Evolutionary conservation across 2,797 vertebrate genomes (phyloP).

Genomic region (Cuculus canorus): DNA sequence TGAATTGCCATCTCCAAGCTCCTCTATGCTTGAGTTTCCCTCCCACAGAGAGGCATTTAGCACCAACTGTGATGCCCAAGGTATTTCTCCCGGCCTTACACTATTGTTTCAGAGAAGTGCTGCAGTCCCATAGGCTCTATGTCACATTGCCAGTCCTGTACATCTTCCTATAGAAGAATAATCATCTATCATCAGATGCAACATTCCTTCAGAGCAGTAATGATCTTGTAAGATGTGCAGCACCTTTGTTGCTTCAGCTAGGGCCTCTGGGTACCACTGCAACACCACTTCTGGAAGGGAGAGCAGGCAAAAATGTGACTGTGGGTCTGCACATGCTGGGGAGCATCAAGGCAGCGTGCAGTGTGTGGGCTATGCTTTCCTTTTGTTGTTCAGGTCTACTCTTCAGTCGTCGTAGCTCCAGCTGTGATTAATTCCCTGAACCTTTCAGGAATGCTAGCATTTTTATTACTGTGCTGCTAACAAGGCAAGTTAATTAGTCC

Average conservation of each 20-base stretch:
- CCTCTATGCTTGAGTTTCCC: not conserved
- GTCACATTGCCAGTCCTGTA: not conserved
- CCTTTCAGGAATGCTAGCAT: not conserved
- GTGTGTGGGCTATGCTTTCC: not conserved
- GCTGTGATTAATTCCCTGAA: not conserved
- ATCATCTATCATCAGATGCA: not conserved
- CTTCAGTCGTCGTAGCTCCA: not conserved
- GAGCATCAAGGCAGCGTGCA: not conserved
- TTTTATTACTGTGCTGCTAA: not conserved
- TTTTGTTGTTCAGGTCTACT: not conserved
- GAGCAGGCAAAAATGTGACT: not conserved
- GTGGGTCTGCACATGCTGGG: too few relatives aligned
- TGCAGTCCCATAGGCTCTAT: not conserved
- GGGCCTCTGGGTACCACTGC: not conserved
- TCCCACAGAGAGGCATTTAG: not conserved
- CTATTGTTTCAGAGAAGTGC: not conserved
- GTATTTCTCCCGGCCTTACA: not conserved
- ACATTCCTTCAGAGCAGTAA: not conserved
- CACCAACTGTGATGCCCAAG: not conserved
- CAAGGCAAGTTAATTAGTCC: not conserved
- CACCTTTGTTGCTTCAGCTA: not conserved
- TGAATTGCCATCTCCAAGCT: not conserved
- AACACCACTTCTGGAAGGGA: not conserved
- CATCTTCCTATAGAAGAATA: not conserved
- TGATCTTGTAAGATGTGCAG: not conserved